Evolutionary conservation across 2,797 vertebrate genomes (phyloP).

Genomic region (Euthynnus affinis): DNA sequence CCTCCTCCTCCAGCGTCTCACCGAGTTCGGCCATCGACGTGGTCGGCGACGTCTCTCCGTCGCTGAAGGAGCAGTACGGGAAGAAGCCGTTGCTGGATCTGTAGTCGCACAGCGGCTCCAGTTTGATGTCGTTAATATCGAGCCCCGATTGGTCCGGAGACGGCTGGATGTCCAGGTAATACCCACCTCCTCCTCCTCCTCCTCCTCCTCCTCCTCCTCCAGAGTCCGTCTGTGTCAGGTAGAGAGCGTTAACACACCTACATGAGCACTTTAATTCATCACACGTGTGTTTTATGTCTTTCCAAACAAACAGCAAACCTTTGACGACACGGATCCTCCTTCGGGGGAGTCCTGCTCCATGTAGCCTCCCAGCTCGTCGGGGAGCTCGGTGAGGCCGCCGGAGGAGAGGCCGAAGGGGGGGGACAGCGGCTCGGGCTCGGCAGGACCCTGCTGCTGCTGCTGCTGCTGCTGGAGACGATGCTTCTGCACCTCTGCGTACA

Average conservation of each 20-base stretch:
- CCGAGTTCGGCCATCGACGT: slow-evolving; percentile 99
- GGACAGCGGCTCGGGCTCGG: slow-evolving; percentile 97
- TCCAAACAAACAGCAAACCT: too few relatives aligned
- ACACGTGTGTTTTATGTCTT: too few relatives aligned
- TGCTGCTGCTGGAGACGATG: slow-evolving; percentile 98
- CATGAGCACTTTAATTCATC: too few relatives aligned
- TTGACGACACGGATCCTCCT: slow-evolving; percentile 76
- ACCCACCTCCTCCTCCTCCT: slow-evolving; percentile 82
- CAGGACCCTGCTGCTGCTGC: slow-evolving; percentile 91
- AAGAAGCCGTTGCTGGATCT: slow-evolving; percentile 94
- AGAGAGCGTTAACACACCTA: neutral
- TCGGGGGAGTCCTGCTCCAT: slow-evolving; percentile 98
- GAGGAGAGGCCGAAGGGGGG: slow-evolving; percentile 96
- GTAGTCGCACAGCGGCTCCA: slow-evolving; percentile 96
- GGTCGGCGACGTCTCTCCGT: slow-evolving; percentile 97
- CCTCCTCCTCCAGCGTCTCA: slow-evolving; percentile 75
- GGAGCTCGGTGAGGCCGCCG: slow-evolving; percentile 97
- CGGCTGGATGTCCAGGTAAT: slow-evolving; percentile 99
- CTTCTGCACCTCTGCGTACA: slow-evolving; percentile 98
- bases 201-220: slow-evolving; percentile 64
- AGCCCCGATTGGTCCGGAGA: slow-evolving; percentile 99
- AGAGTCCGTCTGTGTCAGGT: slow-evolving; percentile 85
- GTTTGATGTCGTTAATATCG: slow-evolving; percentile 99
- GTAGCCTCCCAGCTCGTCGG: slow-evolving; percentile 97
- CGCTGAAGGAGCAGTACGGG: slow-evolving; percentile 99